phyloP scores from a whole-genome alignment of 1,140 invertebrate genomes.

The Vollenhovia emeryi region DNA sequence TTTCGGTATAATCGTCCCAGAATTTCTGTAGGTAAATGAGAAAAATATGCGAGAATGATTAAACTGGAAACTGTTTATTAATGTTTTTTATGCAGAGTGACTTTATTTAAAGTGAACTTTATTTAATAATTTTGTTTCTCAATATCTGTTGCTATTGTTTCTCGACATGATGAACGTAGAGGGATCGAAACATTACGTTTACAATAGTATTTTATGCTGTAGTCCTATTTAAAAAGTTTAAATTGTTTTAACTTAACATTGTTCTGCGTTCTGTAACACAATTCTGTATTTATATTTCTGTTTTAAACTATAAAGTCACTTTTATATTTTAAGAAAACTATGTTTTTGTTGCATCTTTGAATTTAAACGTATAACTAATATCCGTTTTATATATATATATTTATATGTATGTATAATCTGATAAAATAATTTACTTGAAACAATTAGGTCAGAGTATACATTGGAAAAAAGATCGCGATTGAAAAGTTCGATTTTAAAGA shows the following conservation, averaged over 20 bases:
- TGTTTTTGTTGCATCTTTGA: not conserved
- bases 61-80: not conserved
- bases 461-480: not conserved
- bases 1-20: not conserved
- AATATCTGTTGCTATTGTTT: not conserved
- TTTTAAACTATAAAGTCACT: not conserved
- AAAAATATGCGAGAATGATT: not conserved
- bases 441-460: not conserved
- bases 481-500: not conserved
- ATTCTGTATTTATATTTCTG: not conserved
- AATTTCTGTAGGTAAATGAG: not conserved
- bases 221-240: not conserved
- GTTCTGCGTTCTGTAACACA: not conserved
- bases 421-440: not conserved
- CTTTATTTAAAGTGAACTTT: not conserved
- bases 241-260: not conserved
- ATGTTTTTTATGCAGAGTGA: not conserved
- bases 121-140: not conserved
- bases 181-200: not conserved
- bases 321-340: not conserved
- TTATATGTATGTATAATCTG: not conserved
- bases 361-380: too few relatives aligned
- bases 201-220: not conserved
- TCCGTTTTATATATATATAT: not conserved
- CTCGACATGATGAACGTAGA: not conserved